phyloP scores from a whole-genome alignment of 2,888 invertebrate genomes.

The Tenthredo amoena region DNA sequence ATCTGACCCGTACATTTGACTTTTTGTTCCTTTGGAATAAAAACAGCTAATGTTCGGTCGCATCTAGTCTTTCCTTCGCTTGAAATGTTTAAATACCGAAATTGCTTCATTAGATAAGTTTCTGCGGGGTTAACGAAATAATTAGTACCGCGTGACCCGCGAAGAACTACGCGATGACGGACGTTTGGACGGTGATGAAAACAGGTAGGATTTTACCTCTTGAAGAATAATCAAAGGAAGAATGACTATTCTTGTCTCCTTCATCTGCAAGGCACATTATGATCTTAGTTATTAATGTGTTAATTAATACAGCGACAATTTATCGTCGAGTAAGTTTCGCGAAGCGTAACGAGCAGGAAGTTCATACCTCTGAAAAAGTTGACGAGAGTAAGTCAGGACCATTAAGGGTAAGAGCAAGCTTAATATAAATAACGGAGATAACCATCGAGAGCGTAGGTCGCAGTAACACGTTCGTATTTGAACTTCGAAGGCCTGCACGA shows the following conservation, averaged over 20 bases:
- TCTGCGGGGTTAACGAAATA: conserved; percentile 17
- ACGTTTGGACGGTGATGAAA: conserved; percentile 26
- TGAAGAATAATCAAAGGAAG: background rate
- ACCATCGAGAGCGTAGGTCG: conserved; percentile 41
- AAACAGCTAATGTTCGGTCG: background rate
- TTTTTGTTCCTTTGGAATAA: background rate
- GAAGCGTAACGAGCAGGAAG: conserved; percentile 28
- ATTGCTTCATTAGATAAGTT: background rate
- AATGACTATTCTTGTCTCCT: background rate
- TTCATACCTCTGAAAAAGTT: conserved; percentile 9
- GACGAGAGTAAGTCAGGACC: background rate
- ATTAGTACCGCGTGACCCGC: conserved; percentile 14
- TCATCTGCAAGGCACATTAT: background rate
- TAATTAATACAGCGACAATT: conserved; percentile 22
- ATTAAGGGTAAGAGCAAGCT: conserved; percentile 1
- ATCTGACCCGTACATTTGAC: background rate
- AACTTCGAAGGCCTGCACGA: conserved; percentile 20
- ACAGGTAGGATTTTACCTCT: conserved; percentile 1
- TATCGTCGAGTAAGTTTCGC: background rate
- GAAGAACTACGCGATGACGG: background rate
- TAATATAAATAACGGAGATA: conserved; percentile 44
- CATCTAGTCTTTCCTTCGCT: background rate
- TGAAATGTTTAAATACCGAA: background rate
- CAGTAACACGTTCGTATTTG: conserved; percentile 31
- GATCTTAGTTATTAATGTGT: background rate